Base-by-base conservation (phyloP, 64 coral and sea anemone genomes). In the Stichodactyla helianthus region DNA sequence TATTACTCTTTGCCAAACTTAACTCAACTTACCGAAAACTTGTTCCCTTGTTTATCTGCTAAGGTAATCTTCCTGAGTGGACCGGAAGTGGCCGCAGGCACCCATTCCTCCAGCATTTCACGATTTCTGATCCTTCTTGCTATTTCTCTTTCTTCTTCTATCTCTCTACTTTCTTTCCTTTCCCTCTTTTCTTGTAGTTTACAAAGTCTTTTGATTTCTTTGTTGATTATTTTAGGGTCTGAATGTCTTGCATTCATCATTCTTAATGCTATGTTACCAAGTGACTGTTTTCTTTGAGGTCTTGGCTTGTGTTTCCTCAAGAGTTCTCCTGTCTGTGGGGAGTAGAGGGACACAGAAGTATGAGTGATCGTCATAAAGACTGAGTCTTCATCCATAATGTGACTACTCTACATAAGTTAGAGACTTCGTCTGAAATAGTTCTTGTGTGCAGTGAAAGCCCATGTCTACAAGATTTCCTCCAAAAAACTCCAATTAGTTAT, bases 61-160 rank as follows among this genome's bases (percentile, higher is more conserved):
- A 81, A 51, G 16, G 78, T 52, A 15, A 81, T 81, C 5, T 81
- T 81, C n/a, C 78, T 81, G 10, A 2, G 50, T 54, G 52, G 25
- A 27, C 68, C 25, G 12, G 68, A 31, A 10, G 68, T 11, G 15
- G 17, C 16, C n/a, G 78, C 50, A 52, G 5, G 12, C 1, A 16
- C 15, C 13, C 50, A 52, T 1, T 51, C 78, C 20, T 81, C 6
- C 15, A 81, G 14, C 13, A 81, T 53, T 81, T 53, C 52, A 8
- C 20, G 78, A 20, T 53, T 51, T 8, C 52, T 17, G 2, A 54
- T 18, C 20, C 26, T 81, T 81, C 51, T 81, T 20, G 78, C 78
- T 12, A 81, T 54, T 20, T 81, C 78, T 31, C 1, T 81, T 52
- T 51, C 78, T 54, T 81, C 78, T 81, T 81, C 78, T 9, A 81